Evolutionary conservation across 2,113 vertebrate species (phyloP).

Genomic region (Amblyopsis rosae): DNA sequence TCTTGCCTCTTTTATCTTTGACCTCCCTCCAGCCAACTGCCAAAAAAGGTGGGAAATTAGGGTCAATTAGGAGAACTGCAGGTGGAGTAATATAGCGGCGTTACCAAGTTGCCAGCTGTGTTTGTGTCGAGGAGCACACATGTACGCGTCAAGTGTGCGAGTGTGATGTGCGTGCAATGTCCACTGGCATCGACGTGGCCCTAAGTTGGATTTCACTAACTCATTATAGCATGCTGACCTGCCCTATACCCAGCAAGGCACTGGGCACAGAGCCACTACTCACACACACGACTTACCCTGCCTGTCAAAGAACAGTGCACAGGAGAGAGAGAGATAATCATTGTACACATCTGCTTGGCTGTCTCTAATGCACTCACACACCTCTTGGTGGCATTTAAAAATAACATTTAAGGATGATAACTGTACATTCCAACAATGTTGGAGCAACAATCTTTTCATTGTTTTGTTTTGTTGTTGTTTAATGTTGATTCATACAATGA

Average conservation of each 20-base stretch:
- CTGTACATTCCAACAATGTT: too few species aligned
- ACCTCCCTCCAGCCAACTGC: slow-evolving; percentile 3
- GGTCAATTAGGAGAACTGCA: slow-evolving; percentile 55
- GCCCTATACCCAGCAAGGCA: slow-evolving; percentile 17
- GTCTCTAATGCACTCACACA: too few species aligned
- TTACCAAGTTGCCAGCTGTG: slow-evolving; percentile 39
- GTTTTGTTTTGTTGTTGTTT: too few species aligned
- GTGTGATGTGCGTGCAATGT: slow-evolving; percentile 3
- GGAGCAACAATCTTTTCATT: too few species aligned
- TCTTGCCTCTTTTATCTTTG: slow-evolving; percentile 12
- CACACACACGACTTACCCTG: slow-evolving; percentile 32
- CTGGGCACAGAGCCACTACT: slow-evolving; percentile 38
- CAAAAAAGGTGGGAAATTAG: slow-evolving; percentile 63
- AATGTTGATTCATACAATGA: too few species aligned
- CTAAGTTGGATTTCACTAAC: slow-evolving; percentile 43
- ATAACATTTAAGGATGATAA: too few species aligned
- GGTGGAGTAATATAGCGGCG: slow-evolving; percentile 53
- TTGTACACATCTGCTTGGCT: background rate
- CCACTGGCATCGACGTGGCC: slow-evolving; percentile 7
- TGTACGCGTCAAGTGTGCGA: background rate
- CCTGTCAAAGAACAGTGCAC: slow-evolving; percentile 13
- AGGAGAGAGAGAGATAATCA: slow-evolving; percentile 8
- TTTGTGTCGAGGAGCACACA: slow-evolving; percentile 1
- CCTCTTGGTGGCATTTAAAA: too few species aligned
- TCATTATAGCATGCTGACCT: slow-evolving; percentile 46